phyloP scores from a whole-genome alignment of 2,797 vertebrate species.

The Hypotaenidia okinawae region DNA sequence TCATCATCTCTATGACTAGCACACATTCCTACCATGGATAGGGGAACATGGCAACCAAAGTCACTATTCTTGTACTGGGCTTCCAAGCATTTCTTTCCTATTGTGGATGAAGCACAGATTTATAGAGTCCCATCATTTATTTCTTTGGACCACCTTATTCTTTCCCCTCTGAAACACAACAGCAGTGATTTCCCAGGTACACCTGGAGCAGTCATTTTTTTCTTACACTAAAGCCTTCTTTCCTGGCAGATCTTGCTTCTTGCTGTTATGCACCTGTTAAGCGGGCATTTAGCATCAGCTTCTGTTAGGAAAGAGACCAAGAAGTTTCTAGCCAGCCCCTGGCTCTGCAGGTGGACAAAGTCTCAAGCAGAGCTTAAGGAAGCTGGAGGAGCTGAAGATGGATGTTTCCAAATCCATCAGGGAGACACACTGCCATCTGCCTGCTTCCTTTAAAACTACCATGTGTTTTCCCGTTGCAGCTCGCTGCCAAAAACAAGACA shows the following conservation, averaged over 20 bases:
- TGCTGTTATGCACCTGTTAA: neutral
- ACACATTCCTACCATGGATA: neutral
- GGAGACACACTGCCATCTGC: conserved; percentile 62
- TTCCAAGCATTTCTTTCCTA: neutral
- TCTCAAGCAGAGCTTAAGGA: neutral
- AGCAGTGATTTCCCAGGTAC: neutral
- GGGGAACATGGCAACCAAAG: neutral
- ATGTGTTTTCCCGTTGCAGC: neutral
- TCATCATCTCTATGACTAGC: neutral
- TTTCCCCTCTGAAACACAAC: neutral
- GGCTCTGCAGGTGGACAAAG: neutral
- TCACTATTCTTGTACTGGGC: neutral
- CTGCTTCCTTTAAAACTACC: conserved; percentile 18
- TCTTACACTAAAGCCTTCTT: neutral
- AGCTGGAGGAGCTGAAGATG: neutral
- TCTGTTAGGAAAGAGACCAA: neutral
- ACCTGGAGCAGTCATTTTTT: neutral
- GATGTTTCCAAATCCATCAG: neutral
- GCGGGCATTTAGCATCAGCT: neutral
- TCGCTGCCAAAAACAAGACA: neutral
- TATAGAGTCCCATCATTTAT: neutral
- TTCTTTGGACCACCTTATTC: neutral
- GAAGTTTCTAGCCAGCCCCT: neutral
- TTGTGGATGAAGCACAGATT: neutral
- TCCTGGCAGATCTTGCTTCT: neutral